Evolutionary conservation across 2,888 invertebrate genomes (phyloP), one percentile per base, ranked within the genome.

Genomic region (Pheosia gnoma): DNA sequence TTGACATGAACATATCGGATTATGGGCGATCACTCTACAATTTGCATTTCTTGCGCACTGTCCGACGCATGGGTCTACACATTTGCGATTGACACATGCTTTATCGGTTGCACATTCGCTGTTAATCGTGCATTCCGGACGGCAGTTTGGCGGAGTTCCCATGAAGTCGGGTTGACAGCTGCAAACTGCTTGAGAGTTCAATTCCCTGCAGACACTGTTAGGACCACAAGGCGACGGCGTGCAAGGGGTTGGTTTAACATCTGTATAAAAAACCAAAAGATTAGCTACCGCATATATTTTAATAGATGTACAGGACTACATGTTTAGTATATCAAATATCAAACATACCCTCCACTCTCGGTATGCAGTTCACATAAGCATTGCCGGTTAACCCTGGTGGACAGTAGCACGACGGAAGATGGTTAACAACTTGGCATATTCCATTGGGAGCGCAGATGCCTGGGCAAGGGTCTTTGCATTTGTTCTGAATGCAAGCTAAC

Each of bases 21-120:
- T 97, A 80, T 98, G 98, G 77, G 96, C 96, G 66, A 96, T 95
- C 37, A 97, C 97, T 85, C 96, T 95, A 75, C 98, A 98, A 61
- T 95, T 94, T 9, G 98, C 96, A 79, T 96, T 96, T 71, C 95
- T 94, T 25, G 97, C 98, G 79, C 98, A 98, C 54, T 96, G 95
- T 58, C 96, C 96, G 3, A 95, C 94, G 75, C 97, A 98, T 9
- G 97, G 97, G 88, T 97, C 96, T 58, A 95, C 94, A 81, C 97
- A 98, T 88, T 96, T 96, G 67, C 95, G 95, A 72, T 96, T 96
- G 52, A 96, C 93, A 80, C 98, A 98, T 6, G 97, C 96, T 84
- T 95, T 96, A 59, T 96, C 95, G 62, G 95, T 94, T 4, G 96
- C 90, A 85, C 98, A 98, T 84, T 97, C 97, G 4, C 96, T 95